Evolutionary conservation across 2,888 invertebrate species (phyloP), one percentile per base, ranked within the genome.

Genomic region (Malthinus flaveolus): DNA sequence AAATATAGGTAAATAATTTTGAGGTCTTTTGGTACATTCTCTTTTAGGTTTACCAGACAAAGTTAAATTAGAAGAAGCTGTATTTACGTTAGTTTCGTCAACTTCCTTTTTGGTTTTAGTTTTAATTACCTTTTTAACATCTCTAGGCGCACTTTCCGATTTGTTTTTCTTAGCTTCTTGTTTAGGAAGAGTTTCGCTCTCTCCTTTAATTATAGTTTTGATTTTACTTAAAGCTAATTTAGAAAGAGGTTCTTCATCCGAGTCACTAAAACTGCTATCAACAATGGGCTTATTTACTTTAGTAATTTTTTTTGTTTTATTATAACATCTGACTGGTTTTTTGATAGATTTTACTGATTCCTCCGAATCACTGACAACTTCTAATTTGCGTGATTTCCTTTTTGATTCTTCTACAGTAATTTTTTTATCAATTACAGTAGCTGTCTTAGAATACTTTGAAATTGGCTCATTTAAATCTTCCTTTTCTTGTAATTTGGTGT

Each of bases 201-300:
- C 9, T 15, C 11, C 15, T 33, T 42, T 37, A 34, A 32, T 39
- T 23, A 23, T 34, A 36, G 15, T 32, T 33, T 57, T 35, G 15
- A 33, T 7, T 51, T 58, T 61, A 11, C 71, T 59, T 54, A 76
- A 76, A 47, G 80, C 80, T 15, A 85, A 74, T 68, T 85, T 82
- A 12, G 84, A 84, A 49, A 87, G 69, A 7, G 86, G 86, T 71
- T 87, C 87, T 67, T 87, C 87, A 66, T 87, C 87, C 1, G 86
- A 87, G 70, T 86, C 86, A 66, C 82, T 84, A 58, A 84, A 85
- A 65, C 78, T 82, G 62, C 79, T 80, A 57, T 81, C 79, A 7
- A 79, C 67, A 66, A 68, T 67, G 32, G 45, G 33, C 11, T 10
- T 52, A 23, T 32, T 36, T 59, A 50, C n/a, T 12, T 39, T 63